These are phyloP conservation scores for Sebastes itinus DNA, from an alignment of 2,797 vertebrate species.

Conservation along the genomic window DNA sequence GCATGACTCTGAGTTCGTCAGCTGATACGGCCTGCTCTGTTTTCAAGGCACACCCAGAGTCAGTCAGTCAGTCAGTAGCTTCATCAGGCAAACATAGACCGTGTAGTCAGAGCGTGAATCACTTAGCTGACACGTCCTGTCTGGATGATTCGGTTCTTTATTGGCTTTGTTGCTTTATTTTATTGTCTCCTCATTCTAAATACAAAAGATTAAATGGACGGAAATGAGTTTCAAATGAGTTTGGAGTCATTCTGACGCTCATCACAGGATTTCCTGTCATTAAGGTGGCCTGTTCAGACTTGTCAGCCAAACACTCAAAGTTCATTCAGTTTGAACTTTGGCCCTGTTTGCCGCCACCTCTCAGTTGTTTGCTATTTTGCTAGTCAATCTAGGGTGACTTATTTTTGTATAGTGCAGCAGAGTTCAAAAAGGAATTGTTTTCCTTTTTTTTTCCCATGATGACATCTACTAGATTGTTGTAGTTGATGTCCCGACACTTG, in stretches of 20 bases:
- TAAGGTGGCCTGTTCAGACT: not conserved
- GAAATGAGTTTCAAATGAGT: not conserved
- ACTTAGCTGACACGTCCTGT: not conserved
- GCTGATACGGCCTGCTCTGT: slow-evolving; percentile 64
- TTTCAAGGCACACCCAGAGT: slow-evolving; percentile 56
- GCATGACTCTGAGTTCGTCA: slow-evolving; percentile 65
- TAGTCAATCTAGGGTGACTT: not conserved
- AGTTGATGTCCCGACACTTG: not conserved
- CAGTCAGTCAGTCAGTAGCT: slow-evolving; percentile 32
- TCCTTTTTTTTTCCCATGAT: not conserved
- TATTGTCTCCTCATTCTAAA: not conserved
- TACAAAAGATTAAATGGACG: not conserved
- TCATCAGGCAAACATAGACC: slow-evolving; percentile 13
- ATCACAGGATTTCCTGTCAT: slow-evolving; percentile 27
- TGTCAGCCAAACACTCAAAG: slow-evolving; percentile 14
- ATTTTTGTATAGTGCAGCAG: not conserved
- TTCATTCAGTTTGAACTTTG: slow-evolving; percentile 30
- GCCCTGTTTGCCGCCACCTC: not conserved
- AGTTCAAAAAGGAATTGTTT: not conserved
- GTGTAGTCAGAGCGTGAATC: slow-evolving; percentile 38
- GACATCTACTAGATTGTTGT: not conserved
- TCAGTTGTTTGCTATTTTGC: not conserved
- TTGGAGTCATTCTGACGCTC: slow-evolving; percentile 25
- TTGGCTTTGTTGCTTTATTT: not conserved
- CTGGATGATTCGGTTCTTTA: not conserved